Evolutionary conservation across 2,888 invertebrate genomes (phyloP), one percentile per base, ranked within the genome.

Genomic region (Caenorhabditis angaria): DNA sequence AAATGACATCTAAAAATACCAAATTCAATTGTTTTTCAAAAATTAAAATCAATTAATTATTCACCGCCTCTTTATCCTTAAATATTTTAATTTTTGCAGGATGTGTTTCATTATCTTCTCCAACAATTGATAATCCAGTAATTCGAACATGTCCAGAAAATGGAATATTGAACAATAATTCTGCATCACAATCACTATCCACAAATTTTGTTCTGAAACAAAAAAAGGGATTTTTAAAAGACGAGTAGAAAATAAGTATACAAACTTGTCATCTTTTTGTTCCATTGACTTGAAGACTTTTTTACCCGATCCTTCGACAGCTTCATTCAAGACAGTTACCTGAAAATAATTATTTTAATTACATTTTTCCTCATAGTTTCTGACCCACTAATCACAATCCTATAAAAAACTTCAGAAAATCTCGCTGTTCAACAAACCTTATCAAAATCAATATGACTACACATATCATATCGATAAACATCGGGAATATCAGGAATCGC

Each of bases 181-280:
- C 97, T 88, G 94, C 94, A 89, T 97, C 97, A 0, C 92, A 93
- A 91, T 97, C 97, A 90, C 97, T 97, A 89, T 94, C 93, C 0
- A 97, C 97, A 65, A 64, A 87, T 20, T 70, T 48, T 1, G 68
- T 66, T 58, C 87, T 84, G 66, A 48, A 66, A 48, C 56, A 56
- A 53, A 12, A 18, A 2, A 4, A 18, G 6, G 4, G n/a, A n/a
- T n/a, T n/a, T n/a, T n/a, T n/a, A n/a, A n/a, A n/a, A n/a, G n/a
- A n/a, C n/a, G n/a, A n/a, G n/a, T n/a, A n/a, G n/a, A n/a, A n/a
- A n/a, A n/a, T n/a, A n/a, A n/a, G n/a, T n/a, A 32, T 12, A 18
- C 6, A 28, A 12, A 94, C 92, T 73, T 93, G 90, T 81, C 95
- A 91, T 74, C 93, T 91, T 82, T 95, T 94, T 93, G 94, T 95